Evolutionary conservation across 2,113 vertebrate genomes (phyloP), one percentile per base, ranked within the genome.

Genomic region (Lucifuga dentata): DNA sequence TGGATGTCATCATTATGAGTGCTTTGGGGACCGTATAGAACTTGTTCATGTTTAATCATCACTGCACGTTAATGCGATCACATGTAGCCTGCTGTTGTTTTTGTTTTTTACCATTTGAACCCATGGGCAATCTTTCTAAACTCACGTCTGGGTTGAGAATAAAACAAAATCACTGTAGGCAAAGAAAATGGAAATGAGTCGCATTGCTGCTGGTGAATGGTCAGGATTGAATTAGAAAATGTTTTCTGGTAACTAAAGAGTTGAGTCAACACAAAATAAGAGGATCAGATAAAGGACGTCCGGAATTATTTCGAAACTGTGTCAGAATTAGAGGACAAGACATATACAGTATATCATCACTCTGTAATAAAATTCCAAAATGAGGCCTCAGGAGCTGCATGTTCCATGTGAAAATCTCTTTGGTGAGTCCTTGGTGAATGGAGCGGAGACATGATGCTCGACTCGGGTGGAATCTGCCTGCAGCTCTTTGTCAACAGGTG

Each of bases 151-250:
- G 16, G n/a, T 19, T 6, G 16, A 3, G n/a, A 29, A 29, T 29
- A 29, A 29, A 29, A 29, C 26, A 29, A 29, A 29, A 29, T 29
- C 48, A 80, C 67, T 78, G 58, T 67, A 50, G 73, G 77, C 74
- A 10, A 55, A 69, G 70, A 79, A 79, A 82, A 87, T 82, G 74
- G 46, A 83, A 83, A 87, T 85, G 19, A 83, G 69, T 78, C 78
- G 32, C 21, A 24, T 48, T 61, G 29, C 70, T 76, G 69, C 60
- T 68, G 74, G 60, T 43, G 75, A 77, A 73, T 43, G 57, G 64
- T 64, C 74, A 44, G 53, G 62, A 74, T 81, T 83, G 69, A 79
- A 69, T 81, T 59, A 68, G 53, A 76, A 77, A 87, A 83, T 68
- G 57, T 71, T 87, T 76, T 83, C 45, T 56, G 58, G 60, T 63